Evolutionary conservation across 2,797 vertebrate genomes (phyloP).

Genomic region (Dermochelys coriacea): DNA sequence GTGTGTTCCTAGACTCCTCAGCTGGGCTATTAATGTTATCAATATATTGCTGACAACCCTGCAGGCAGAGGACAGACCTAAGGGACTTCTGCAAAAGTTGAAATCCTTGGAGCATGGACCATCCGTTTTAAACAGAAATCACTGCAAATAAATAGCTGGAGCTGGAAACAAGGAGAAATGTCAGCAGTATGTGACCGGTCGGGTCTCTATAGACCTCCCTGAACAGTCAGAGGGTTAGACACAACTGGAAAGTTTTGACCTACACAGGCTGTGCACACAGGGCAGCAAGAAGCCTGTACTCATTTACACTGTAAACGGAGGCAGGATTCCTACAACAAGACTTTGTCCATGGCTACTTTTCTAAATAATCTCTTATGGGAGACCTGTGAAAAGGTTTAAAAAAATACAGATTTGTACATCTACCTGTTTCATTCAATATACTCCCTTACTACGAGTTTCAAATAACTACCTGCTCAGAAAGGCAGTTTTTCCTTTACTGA

Average conservation of each 20-base stretch:
- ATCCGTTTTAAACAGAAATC: background rate
- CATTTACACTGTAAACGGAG: background rate
- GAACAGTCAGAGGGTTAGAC: background rate
- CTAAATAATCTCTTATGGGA: constrained; percentile 5
- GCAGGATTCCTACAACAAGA: constrained; percentile 17
- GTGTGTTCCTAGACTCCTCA: background rate
- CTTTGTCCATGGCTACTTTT: background rate
- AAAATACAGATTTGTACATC: background rate
- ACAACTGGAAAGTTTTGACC: background rate
- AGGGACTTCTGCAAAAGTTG: background rate
- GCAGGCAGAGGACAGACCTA: constrained; percentile 4
- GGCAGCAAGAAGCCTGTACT: background rate
- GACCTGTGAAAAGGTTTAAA: background rate
- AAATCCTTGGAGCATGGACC: background rate
- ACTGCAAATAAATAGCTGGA: constrained; percentile 1
- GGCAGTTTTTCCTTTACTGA: background rate
- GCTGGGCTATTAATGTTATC: background rate
- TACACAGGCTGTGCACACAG: rapidly evolving
- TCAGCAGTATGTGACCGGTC: background rate
- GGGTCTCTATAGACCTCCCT: background rate
- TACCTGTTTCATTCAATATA: background rate
- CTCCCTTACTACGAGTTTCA: background rate
- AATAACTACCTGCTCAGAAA: background rate
- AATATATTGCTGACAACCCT: background rate
- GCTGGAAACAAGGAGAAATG: background rate